phyloP scores from a whole-genome alignment of 1,140 invertebrate species.

The Hyphantria cunea region DNA sequence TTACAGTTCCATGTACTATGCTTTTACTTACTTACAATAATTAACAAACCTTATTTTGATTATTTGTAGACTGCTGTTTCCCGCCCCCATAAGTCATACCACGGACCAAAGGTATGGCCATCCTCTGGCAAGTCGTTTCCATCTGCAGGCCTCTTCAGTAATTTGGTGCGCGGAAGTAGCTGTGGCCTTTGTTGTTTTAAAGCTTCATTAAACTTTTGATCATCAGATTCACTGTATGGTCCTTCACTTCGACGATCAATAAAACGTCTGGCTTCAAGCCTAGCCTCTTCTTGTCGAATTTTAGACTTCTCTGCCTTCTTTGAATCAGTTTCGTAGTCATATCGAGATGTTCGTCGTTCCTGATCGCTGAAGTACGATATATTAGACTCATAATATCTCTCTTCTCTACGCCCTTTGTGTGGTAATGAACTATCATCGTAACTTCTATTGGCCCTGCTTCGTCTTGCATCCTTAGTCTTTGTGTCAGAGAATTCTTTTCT shows the following conservation, averaged over 20 bases:
- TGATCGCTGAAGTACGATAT: conserved; percentile 78
- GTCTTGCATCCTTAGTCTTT: conserved; percentile 62
- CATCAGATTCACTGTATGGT: conserved; percentile 83
- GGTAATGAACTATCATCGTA: conserved; percentile 75
- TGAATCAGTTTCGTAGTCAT: conserved; percentile 82
- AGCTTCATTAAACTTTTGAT: conserved; percentile 84
- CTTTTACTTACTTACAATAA: conserved; percentile 1
- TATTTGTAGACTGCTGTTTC: conserved; percentile 79
- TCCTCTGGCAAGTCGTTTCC: conserved; percentile 82
- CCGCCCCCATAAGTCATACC: conserved; percentile 92
- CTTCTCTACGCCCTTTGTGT: conserved; percentile 78
- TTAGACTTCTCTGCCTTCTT: conserved; percentile 82
- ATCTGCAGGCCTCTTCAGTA: conserved; percentile 80
- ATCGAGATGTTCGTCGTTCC: conserved; percentile 81
- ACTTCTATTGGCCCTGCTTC: conserved; percentile 69
- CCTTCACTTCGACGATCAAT: conserved; percentile 78
- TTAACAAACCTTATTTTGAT: conserved; percentile 45
- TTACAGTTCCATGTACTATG: no score
- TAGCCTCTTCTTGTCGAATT: conserved; percentile 77
- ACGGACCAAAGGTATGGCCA: conserved; percentile 89
- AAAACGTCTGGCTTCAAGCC: conserved; percentile 73
- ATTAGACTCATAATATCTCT: conserved; percentile 79
- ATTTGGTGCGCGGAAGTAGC: conserved; percentile 87
- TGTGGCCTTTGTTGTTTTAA: conserved; percentile 82
- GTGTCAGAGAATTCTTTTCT: conserved; percentile 65